phyloP scores from a whole-genome alignment of 2,797 vertebrate genomes.

The Mormyrus proboscirostris region DNA sequence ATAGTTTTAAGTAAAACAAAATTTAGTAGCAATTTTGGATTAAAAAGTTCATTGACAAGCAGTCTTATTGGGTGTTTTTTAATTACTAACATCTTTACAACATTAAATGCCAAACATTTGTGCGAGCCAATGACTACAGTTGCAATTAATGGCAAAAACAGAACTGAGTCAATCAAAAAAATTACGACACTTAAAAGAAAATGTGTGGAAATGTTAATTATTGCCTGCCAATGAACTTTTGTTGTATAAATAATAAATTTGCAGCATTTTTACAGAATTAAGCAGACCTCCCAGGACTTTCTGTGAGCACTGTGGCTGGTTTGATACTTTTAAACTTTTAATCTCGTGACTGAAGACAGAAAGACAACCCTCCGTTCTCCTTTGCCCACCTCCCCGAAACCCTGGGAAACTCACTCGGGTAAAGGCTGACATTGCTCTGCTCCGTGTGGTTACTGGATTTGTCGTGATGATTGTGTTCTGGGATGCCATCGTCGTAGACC shows the following conservation, averaged over 20 bases:
- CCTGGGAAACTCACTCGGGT: slow-evolving; percentile 76
- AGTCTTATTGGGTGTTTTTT: background rate
- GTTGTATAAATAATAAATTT: background rate
- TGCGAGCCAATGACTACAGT: background rate
- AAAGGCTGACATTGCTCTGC: slow-evolving; percentile 49
- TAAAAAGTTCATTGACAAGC: background rate
- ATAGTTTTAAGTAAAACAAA: background rate
- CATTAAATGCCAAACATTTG: background rate
- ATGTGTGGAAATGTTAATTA: background rate
- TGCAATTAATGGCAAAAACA: background rate
- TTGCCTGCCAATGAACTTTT: background rate
- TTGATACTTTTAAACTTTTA: background rate
- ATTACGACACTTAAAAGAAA: background rate
- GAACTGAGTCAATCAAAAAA: background rate
- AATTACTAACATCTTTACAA: background rate
- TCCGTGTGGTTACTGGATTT: slow-evolving; percentile 29
- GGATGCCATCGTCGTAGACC: slow-evolving; percentile 53
- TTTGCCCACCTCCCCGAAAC: background rate
- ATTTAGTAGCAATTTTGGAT: background rate
- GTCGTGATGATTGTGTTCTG: slow-evolving; percentile 16
- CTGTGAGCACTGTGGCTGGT: background rate
- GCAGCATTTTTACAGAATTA: background rate
- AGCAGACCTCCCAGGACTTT: background rate
- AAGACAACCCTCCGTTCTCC: background rate
- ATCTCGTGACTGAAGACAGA: background rate